Evolutionary conservation across 2,797 vertebrate species (phyloP), one percentile per base, ranked within the genome.

Genomic region (Macrochelys suwanniensis): DNA sequence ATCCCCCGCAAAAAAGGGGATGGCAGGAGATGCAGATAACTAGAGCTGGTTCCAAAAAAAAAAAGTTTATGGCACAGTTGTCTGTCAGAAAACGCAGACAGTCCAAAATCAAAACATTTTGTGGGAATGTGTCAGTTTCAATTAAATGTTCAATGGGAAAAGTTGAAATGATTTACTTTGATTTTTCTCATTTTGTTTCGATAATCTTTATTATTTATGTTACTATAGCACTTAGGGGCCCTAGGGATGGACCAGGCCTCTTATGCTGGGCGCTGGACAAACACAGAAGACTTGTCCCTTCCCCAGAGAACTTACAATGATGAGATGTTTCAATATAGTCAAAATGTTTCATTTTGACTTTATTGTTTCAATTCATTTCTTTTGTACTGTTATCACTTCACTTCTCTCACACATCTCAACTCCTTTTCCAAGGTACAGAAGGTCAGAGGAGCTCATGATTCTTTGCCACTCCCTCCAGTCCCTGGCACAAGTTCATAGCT

Each of bases 21-120:
- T 2, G 81, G 76, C 88, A 56, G 54, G 5, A 8, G 53, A 76
- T 11, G 50, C 68, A 33, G 25, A 11, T 11, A 21, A 59, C 80
- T 17, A n/a, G 7, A 11, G 42, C 74, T 5, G 81, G 82, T 54
- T 16, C n/a, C 5, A 1, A 54, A 37, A 26, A 8, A 25, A 11
- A 26, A 28, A 10, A 0, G 5, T 28, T 65, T 50, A 2, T 7
- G 2, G 12, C 13, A 54, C 13, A 5, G 54, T 68, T 5, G 15
- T 45, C 3, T 6, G 11, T 5, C 74, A 9, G 31, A 7, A 61
- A 15, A 31, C 0, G 2, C 2, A 10, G 31, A 61, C 3, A 3
- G 4, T 12, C 54, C 2, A 2, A 6, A 13, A 2, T 3, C 33
- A 78, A 78, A 49, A 31, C 7, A 13, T 21, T 37, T 4, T 13